These are phyloP conservation scores for Drosophila lini DNA, from an alignment of 1,140 invertebrate genomes.

Conservation along the genomic window DNA sequence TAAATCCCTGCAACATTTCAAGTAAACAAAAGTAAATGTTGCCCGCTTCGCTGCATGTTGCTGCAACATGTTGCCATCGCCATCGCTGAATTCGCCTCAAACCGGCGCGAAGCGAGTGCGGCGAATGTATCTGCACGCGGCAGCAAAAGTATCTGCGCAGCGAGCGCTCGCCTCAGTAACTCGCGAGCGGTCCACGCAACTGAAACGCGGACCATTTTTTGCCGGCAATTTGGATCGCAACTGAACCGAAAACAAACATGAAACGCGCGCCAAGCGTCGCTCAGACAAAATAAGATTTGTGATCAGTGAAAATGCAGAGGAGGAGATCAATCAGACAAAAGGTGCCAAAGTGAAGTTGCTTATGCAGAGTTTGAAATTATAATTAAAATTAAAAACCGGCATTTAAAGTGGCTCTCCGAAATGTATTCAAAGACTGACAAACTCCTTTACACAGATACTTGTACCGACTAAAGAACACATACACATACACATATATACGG, in stretches of 20 bases:
- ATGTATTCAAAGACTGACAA: constrained; percentile 16
- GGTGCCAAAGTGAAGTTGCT: constrained; percentile 10
- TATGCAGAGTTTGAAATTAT: not conserved
- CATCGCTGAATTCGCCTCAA: constrained; percentile 21
- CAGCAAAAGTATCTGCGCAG: constrained; percentile 76
- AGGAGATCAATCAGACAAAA: constrained; percentile 15
- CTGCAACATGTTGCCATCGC: constrained; percentile 27
- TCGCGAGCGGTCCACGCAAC: constrained; percentile 66
- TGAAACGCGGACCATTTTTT: constrained; percentile 19
- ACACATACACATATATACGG: not conserved
- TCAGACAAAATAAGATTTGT: constrained; percentile 3
- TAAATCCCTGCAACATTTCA: not conserved
- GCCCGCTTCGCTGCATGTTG: not conserved
- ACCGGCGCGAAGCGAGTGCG: constrained; percentile 15
- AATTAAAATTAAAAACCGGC: constrained; percentile 6
- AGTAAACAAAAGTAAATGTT: constrained; percentile 5
- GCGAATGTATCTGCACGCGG: constrained; percentile 32
- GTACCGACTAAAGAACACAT: not conserved
- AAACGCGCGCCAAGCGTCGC: constrained; percentile 53
- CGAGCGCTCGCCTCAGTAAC: constrained; percentile 68
- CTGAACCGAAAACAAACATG: constrained; percentile 15
- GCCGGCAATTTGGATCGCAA: constrained; percentile 29
- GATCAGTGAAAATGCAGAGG: constrained; percentile 17
- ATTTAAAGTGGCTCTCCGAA: not conserved
- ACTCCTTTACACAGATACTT: constrained; percentile 27